Percentiles rank a stretch among this genome's conserved stretches.
Conservation (phyloP, 2,888 invertebrate species). For the Tillus elongatus region DNA sequence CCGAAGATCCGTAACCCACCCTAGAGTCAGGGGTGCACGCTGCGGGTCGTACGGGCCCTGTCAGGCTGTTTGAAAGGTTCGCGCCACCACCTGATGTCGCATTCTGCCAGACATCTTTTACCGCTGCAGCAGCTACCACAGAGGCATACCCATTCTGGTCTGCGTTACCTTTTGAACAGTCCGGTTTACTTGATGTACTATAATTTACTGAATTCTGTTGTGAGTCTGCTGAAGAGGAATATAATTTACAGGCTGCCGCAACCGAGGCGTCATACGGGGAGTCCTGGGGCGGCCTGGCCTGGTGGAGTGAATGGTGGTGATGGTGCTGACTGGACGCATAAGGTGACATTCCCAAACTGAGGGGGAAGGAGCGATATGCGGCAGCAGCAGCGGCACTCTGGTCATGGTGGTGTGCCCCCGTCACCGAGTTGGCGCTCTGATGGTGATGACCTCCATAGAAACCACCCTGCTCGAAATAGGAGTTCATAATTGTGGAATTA, state of each 20-base stretch:
- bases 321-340: constrained; percentile 62
- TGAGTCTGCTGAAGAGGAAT: constrained; percentile 55
- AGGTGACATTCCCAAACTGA: constrained; percentile 77
- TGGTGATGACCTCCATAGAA: constrained; percentile 89
- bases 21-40: constrained; percentile 85
- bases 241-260: constrained; percentile 73
- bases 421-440: constrained; percentile 60
- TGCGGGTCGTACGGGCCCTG: constrained; percentile 67
- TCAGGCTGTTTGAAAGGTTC: constrained; percentile 53
- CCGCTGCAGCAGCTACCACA: constrained; percentile 57
- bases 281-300: constrained; percentile 76
- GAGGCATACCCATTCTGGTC: constrained; percentile 59
- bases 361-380: constrained; percentile 74
- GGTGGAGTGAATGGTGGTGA: constrained; percentile 65
- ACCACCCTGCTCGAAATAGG: constrained; percentile 92
- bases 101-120: constrained; percentile 59
- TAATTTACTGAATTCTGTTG: constrained; percentile 52
- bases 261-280: constrained; percentile 88
- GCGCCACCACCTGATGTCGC: constrained; percentile 57
- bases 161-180: constrained; percentile 60
- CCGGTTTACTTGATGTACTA: constrained; percentile 56
- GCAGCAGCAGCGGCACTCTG: constrained; percentile 65
- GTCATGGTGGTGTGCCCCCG: constrained; percentile 53
- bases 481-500: constrained; percentile 66
- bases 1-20: constrained; percentile 59